Evolutionary conservation across 1,140 invertebrate species (phyloP), one percentile per base, ranked within the genome.

Genomic region (Micrasema longulum): DNA sequence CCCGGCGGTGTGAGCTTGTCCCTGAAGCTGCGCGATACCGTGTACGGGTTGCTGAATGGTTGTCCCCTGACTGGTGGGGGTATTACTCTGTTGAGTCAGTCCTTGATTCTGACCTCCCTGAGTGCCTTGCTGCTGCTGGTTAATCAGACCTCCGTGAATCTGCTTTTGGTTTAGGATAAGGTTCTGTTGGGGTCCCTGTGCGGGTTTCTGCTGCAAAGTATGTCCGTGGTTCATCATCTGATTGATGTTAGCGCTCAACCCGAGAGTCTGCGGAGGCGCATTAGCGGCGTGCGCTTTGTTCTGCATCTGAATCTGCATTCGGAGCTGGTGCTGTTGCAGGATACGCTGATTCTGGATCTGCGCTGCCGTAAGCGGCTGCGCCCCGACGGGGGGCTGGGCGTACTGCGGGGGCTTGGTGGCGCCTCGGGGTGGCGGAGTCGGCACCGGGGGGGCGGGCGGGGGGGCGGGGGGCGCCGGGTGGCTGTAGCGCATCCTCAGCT

Each of bases 401-500:
- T 55, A 55, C 52, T 55, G 52, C 12, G 52, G n/a, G 23, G n/a
- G 52, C 52, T 55, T 31, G 5, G 2, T 16, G n/a, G 12, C 10
- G 50, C 18, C 12, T 16, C n/a, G 41, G 14, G 14, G 43, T 12
- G 35, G 57, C 22, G 62, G 18, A 6, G 43, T 10, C n/a, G 62
- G 18, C 1, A 22, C 10, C n/a, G 64, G 2, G 9, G 53, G 45
- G 77, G 77, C 18, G 74, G 70, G 82, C 2, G 85, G 79, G 48
- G 85, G 78, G 45, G 83, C 78, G 36, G 85, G 82, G 66, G 83
- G 85, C 22, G 92, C 90, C 82, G 91, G 92, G 91, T 91, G 92
- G 22, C 91, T 91, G 90, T 93, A 91, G 16, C 91, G 85, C 80
- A 92, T 91, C 75, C 92, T 93, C 11, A 93, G 79, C 79, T 92